Conservation (phyloP, 2,113 vertebrate species). For the Atlantisia rogersi region DNA sequence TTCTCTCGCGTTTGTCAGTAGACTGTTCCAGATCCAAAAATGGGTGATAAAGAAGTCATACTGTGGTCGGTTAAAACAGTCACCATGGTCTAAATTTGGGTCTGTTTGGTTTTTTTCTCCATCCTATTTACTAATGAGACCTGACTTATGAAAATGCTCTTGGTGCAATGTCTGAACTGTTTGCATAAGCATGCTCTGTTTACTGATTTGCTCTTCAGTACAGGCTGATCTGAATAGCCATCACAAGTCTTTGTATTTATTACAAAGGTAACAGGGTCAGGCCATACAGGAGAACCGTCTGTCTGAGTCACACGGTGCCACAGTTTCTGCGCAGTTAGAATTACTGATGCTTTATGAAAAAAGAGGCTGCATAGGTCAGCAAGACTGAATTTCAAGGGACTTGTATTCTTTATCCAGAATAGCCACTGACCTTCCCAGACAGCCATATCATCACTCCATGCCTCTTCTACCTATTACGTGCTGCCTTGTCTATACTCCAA, state of each 20-base stretch:
- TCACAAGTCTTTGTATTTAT: not conserved
- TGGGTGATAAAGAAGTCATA: not conserved
- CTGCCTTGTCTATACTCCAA: not conserved
- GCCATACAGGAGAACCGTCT: not conserved
- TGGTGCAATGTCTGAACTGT: not conserved
- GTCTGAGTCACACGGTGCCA: not conserved
- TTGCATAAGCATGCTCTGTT: not conserved
- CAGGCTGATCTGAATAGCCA: not conserved
- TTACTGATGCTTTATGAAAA: not conserved
- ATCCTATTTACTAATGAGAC: not conserved
- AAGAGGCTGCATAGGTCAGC: not conserved
- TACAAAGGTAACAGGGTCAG: not conserved
- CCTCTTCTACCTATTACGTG: not conserved
- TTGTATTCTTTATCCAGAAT: not conserved
- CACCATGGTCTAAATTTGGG: fast-evolving
- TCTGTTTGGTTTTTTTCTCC: not conserved
- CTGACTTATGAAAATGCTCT: not conserved
- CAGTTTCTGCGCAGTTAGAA: not conserved
- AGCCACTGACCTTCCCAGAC: not conserved
- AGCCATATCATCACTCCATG: not conserved
- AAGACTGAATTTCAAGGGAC: not conserved
- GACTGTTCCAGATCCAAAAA: not conserved
- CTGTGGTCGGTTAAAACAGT: not conserved
- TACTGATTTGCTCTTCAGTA: not conserved
- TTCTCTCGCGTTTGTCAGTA: not conserved